These are phyloP conservation scores for Augochlorella aurata DNA, from an alignment of 2,888 invertebrate species.

Conservation along the genomic window DNA sequence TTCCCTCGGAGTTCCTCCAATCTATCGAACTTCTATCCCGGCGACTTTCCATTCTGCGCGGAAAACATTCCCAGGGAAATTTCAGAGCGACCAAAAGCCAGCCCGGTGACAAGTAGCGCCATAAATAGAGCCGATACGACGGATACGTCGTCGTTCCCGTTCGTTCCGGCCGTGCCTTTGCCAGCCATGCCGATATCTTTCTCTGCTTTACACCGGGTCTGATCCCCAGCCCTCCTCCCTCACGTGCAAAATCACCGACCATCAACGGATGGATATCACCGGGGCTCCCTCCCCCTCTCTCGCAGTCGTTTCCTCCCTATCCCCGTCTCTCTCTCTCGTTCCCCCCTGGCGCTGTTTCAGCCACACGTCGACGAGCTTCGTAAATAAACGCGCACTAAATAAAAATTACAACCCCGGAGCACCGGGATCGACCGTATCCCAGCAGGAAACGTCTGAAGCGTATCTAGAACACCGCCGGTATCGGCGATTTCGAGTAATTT, in stretches of 20 bases:
- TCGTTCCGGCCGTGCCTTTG: constrained; percentile 54
- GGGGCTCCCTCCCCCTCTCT: neutral
- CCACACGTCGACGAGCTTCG: constrained; percentile 35
- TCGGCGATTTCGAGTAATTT: constrained; percentile 30
- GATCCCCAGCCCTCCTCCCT: constrained; percentile 50
- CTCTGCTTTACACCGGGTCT: constrained; percentile 60
- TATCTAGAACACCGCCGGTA: constrained; percentile 20
- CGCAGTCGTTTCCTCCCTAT: neutral
- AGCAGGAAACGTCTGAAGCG: constrained; percentile 3
- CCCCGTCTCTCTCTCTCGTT: neutral
- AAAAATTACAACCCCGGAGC: constrained; percentile 41
- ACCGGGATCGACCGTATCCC: constrained; percentile 10
- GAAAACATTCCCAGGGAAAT: constrained; percentile 68
- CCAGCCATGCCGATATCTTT: constrained; percentile 54
- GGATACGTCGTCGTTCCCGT: constrained; percentile 69
- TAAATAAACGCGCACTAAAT: constrained; percentile 48
- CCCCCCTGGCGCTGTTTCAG: constrained; percentile 15
- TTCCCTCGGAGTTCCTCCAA: constrained; percentile 52
- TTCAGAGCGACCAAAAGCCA: constrained; percentile 64
- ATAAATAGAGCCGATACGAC: constrained; percentile 74
- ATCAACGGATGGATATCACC: constrained; percentile 58
- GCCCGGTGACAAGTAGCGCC: constrained; percentile 74
- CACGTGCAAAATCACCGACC: constrained; percentile 58
- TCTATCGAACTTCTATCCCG: constrained; percentile 57
- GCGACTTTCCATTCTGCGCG: constrained; percentile 54